A percentile compares a stretch with the other conserved stretches of the same genome.
Evolutionary conservation across 53 echinoderm and acorn worm species (phyloP).

Genomic region (Hippasteria phrygiana): DNA sequence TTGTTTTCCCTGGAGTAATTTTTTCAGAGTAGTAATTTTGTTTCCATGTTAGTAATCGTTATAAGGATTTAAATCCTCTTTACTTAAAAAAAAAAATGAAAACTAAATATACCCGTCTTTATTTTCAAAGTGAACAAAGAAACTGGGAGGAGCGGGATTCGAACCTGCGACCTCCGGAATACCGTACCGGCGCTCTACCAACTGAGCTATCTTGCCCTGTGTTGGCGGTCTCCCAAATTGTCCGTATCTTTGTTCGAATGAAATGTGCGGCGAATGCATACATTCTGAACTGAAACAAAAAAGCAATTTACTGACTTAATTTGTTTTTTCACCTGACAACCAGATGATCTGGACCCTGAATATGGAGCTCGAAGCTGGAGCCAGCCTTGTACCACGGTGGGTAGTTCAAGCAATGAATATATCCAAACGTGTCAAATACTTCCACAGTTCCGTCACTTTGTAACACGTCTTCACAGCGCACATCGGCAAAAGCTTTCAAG

Average conservation of each 20-base stretch:
- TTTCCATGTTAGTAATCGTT: too few species aligned
- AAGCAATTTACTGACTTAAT: background rate
- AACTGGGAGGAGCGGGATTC: too few species aligned
- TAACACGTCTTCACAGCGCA: conserved; percentile 60
- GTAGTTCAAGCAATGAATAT: conserved; percentile 66
- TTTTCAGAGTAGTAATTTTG: background rate
- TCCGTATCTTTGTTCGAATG: too few species aligned
- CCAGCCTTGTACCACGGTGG: conserved; percentile 75
- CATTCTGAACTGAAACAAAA: background rate
- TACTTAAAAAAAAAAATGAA: too few species aligned
- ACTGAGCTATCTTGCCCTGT: too few species aligned
- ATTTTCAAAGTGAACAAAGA: too few species aligned
- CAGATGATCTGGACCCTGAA: conserved; percentile 52
- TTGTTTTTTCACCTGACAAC: conserved; percentile 60
- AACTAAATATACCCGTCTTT: too few species aligned
- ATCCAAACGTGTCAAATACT: conserved; percentile 48
- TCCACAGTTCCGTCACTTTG: conserved; percentile 29
- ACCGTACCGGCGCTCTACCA: too few species aligned
- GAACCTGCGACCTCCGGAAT: too few species aligned
- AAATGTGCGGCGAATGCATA: too few species aligned
- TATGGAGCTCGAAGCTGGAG: conserved; percentile 54
- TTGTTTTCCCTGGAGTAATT: background rate
- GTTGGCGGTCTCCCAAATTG: too few species aligned
- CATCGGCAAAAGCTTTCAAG: conserved; percentile 46
- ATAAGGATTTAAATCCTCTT: too few species aligned